Percentiles rank a stretch among this genome's conserved stretches.
Conservation (phyloP, 2,888 invertebrate species). For the Petrolisthes cinctipes region DNA sequence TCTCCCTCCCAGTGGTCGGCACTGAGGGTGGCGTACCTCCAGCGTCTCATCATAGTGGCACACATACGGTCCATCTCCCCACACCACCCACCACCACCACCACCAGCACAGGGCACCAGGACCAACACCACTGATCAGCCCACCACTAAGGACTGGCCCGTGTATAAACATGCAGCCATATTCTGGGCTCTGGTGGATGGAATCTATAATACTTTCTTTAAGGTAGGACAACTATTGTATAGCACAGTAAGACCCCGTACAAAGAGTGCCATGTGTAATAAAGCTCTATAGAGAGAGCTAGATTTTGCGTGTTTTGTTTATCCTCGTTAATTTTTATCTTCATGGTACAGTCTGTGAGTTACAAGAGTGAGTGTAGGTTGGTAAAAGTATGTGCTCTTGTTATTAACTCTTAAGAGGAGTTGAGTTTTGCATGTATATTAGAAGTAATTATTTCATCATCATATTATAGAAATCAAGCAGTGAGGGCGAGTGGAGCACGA, state of each 20-base stretch:
- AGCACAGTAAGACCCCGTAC: not conserved
- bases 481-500: constrained; percentile 86
- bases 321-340: too few relatives aligned
- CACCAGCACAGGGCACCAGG: constrained; percentile 73
- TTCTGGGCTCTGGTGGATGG: constrained; percentile 88
- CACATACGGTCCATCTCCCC: constrained; percentile 81
- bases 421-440: too few relatives aligned
- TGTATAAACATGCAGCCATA: constrained; percentile 88
- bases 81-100: constrained; percentile 67
- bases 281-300: not conserved
- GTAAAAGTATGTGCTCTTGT: too few relatives aligned
- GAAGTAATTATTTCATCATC: not conserved
- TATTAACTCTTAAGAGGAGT: too few relatives aligned
- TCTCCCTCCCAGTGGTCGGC: constrained; percentile 83
- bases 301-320: not conserved
- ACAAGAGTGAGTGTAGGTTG: too few relatives aligned
- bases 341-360: too few relatives aligned
- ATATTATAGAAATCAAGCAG: constrained; percentile 30
- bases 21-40: constrained; percentile 79
- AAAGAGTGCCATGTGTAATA: not conserved
- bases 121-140: constrained; percentile 71
- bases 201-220: constrained; percentile 87
- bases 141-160: constrained; percentile 78
- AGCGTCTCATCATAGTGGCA: constrained; percentile 81
- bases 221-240: constrained; percentile 73